Evolutionary conservation across 2,888 invertebrate species (phyloP).

Genomic region (Macroteleia sp.): DNA sequence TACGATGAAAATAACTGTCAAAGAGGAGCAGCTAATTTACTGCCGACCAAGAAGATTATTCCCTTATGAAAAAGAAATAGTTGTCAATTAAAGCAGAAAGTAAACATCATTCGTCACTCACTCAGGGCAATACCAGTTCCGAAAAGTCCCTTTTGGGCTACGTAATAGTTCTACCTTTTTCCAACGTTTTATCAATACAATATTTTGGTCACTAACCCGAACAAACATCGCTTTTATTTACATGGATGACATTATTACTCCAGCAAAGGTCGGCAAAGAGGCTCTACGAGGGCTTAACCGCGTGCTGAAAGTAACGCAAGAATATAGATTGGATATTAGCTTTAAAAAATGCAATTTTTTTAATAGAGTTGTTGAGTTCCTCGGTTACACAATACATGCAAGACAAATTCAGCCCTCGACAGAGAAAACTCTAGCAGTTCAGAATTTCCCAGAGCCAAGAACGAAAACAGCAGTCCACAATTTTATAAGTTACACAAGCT

Average conservation of each 20-base stretch:
- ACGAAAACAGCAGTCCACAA: no score
- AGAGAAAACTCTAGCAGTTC: background rate
- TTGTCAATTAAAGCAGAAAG: background rate
- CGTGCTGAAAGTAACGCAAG: background rate
- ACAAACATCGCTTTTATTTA: conserved; percentile 7
- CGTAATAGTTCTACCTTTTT: conserved; percentile 6
- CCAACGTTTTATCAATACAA: conserved; percentile 10
- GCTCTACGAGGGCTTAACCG: background rate
- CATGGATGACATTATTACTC: conserved; percentile 24
- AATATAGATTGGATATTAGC: conserved; percentile 15
- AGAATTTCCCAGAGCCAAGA: background rate
- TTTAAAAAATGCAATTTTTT: conserved; percentile 23
- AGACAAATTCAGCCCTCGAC: background rate
- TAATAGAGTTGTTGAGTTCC: background rate
- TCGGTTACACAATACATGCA: conserved; percentile 9
- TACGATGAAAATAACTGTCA: background rate
- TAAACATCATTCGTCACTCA: conserved; percentile 6
- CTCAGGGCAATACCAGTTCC: conserved; percentile 10
- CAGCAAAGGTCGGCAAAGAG: conserved; percentile 1
- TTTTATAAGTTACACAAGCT: no score
- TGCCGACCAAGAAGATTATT: background rate
- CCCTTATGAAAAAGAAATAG: background rate
- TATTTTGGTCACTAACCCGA: conserved; percentile 2
- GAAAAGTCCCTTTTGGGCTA: background rate
- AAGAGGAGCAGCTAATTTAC: background rate